A percentile compares a stretch with the other conserved stretches of the same genome.
Evolutionary conservation across 2,113 vertebrate species (phyloP).

Genomic region (Nothoprocta perdicaria): DNA sequence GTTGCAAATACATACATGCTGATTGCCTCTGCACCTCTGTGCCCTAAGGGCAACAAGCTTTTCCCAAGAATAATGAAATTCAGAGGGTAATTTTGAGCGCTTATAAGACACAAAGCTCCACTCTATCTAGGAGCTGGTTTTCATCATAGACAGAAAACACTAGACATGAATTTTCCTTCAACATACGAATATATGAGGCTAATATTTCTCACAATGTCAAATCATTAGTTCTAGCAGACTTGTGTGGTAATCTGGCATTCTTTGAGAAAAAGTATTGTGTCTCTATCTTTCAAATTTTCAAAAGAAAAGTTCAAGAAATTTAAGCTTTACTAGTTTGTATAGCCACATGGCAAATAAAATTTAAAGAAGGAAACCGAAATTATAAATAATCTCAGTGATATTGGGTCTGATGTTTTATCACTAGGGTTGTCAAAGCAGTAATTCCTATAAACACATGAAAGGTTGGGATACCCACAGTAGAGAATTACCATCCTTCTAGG

Average conservation of each 20-base stretch:
- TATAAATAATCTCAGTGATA: constrained; percentile 5
- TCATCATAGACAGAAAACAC: not conserved
- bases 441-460: not conserved
- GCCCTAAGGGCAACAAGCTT: not conserved
- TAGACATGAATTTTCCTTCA: not conserved
- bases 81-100: not conserved
- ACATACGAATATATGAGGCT: rapidly evolving
- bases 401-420: not conserved
- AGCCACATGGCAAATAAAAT: constrained; percentile 15
- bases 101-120: not conserved
- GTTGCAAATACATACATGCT: not conserved
- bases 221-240: not conserved
- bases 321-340: not conserved
- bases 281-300: not conserved
- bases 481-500: not conserved
- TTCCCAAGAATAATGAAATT: not conserved
- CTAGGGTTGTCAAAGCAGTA: not conserved
- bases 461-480: not conserved
- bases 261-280: not conserved
- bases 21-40: not conserved
- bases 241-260: not conserved
- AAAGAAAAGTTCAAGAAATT: not conserved
- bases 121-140: not conserved
- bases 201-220: not conserved
- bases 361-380: not conserved